Evolutionary conservation across 2,888 invertebrate species (phyloP).

Genomic region (Scaptodrosophila latifasciaeformis): DNA sequence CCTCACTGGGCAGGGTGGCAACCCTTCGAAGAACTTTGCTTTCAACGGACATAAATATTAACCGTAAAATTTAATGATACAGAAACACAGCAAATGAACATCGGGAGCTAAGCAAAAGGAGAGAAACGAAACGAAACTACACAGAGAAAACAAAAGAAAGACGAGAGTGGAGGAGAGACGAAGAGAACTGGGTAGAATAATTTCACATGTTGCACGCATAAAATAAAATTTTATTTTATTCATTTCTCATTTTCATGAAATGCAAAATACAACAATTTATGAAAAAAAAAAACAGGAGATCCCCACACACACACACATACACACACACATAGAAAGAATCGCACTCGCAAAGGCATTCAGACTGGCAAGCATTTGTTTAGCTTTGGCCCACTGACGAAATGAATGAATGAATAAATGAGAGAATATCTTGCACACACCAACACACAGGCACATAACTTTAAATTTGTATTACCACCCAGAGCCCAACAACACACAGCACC

Average conservation of each 20-base stretch:
- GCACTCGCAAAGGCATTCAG: too few relatives aligned
- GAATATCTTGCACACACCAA: slow-evolving; percentile 16
- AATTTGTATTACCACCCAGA: slow-evolving; percentile 65
- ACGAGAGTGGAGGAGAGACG: neutral
- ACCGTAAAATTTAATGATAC: slow-evolving; percentile 53
- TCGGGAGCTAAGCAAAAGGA: too few relatives aligned
- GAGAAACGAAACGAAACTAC: too few relatives aligned
- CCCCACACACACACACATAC: slow-evolving; percentile 13
- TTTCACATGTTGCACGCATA: slow-evolving; percentile 70
- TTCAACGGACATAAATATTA: slow-evolving; percentile 26
- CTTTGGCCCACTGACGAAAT: slow-evolving; percentile 47
- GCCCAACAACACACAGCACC: slow-evolving; percentile 52
- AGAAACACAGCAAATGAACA: slow-evolving; percentile 31
- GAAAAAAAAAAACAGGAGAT: slow-evolving; percentile 19
- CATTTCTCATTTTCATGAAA: slow-evolving; percentile 65
- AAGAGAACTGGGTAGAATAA: slow-evolving; percentile 42
- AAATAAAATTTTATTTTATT: slow-evolving; percentile 74
- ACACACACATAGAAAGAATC: slow-evolving; percentile 1
- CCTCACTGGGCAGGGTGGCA: too few relatives aligned
- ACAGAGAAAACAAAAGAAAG: too few relatives aligned
- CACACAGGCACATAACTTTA: slow-evolving; percentile 57
- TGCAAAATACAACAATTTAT: slow-evolving; percentile 57
- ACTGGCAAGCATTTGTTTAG: too few relatives aligned
- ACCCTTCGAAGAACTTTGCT: too few relatives aligned
- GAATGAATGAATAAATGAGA: slow-evolving; percentile 36